A percentile compares a stretch with the other conserved stretches of the same genome.
Evolutionary conservation across 2,797 vertebrate genomes (phyloP).

Genomic region (Zenarchopterus dispar): DNA sequence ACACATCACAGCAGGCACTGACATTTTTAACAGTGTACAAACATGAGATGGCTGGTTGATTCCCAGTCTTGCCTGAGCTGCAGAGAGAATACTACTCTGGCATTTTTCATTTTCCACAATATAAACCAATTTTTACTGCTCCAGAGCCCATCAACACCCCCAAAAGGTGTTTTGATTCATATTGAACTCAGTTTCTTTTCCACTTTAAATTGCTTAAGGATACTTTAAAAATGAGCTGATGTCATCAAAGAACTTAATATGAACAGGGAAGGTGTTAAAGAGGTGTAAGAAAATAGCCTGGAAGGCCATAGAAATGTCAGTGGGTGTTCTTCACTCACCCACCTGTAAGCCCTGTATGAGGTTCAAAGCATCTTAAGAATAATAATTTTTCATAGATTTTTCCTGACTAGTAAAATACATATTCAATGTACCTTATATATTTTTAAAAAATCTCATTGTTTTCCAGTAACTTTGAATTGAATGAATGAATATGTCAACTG

Average conservation of each 20-base stretch:
- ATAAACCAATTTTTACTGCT: conserved; percentile 18
- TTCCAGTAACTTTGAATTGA: too few relatives aligned
- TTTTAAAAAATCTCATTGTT: too few relatives aligned
- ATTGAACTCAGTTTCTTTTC: conserved; percentile 1
- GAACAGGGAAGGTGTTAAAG: neutral
- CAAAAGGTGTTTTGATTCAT: conserved; percentile 19
- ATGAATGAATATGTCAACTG: too few relatives aligned
- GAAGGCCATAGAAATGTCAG: neutral
- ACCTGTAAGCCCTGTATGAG: neutral
- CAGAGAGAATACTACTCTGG: conserved; percentile 21
- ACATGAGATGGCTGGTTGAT: conserved; percentile 29
- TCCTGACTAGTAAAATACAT: too few relatives aligned
- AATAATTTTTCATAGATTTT: too few relatives aligned
- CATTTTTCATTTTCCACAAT: conserved; percentile 33
- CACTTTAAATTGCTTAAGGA: conserved; percentile 2
- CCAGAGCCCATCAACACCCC: neutral
- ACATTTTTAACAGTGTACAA: conserved; percentile 54
- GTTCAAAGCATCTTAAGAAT: neutral
- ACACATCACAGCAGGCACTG: conserved; percentile 38
- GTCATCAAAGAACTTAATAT: conserved; percentile 5
- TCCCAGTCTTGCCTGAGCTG: conserved; percentile 23
- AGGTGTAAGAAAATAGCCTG: neutral
- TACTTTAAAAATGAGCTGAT: conserved; percentile 1
- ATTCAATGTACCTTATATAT: too few relatives aligned
- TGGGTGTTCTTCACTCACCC: neutral